These are phyloP conservation scores for Parapsyche elsis DNA, from an alignment of 1,140 invertebrate species.

Conservation along the genomic window DNA sequence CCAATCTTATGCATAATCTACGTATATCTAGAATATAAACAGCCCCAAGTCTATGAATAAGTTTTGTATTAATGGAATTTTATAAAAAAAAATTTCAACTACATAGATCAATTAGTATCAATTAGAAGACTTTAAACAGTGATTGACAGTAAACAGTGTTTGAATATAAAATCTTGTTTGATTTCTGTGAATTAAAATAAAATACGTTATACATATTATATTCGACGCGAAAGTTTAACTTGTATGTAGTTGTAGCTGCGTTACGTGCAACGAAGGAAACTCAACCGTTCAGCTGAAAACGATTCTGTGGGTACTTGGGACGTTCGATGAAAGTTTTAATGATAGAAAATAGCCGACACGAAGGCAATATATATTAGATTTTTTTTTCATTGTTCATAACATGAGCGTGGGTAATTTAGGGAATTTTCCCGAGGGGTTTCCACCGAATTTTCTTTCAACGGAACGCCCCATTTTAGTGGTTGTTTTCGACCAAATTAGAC, in stretches of 20 bases:
- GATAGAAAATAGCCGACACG: conserved; percentile 17
- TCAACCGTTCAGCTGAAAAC: background rate
- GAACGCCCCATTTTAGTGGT: background rate
- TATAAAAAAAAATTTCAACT: too few relatives aligned
- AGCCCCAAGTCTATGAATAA: too few relatives aligned
- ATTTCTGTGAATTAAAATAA: background rate
- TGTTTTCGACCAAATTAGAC: background rate
- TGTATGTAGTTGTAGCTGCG: background rate
- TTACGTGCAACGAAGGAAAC: background rate
- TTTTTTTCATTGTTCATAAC: background rate
- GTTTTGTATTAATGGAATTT: too few relatives aligned
- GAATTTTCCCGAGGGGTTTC: background rate
- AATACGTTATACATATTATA: background rate
- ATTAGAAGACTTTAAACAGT: too few relatives aligned
- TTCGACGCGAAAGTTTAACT: background rate
- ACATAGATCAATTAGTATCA: too few relatives aligned
- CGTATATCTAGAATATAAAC: too few relatives aligned
- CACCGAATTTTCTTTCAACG: background rate
- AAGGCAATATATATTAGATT: background rate
- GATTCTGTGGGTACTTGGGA: background rate
- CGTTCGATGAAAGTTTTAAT: conserved; percentile 21
- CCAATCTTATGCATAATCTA: background rate
- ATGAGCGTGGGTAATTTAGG: background rate
- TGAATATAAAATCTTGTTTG: too few relatives aligned
- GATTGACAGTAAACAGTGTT: too few relatives aligned